These are phyloP conservation scores for Trigoniulus corallinus DNA, from an alignment of 1,140 invertebrate genomes.

Conservation along the genomic window DNA sequence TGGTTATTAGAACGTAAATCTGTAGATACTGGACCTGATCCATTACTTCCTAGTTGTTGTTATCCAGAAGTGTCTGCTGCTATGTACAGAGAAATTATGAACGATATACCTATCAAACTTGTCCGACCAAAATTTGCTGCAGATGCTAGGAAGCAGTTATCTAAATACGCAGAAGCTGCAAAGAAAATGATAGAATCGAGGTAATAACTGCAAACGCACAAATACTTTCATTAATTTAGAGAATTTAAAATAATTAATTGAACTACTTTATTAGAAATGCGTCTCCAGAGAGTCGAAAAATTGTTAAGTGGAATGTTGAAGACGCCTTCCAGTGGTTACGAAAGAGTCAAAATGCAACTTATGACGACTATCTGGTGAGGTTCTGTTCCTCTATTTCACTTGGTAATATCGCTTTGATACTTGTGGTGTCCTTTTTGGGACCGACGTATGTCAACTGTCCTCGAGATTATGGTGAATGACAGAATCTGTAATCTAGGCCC, in stretches of 20 bases:
- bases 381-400: not conserved
- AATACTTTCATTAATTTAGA: constrained; percentile 11
- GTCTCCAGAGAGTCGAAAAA: constrained; percentile 83
- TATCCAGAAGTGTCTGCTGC: constrained; percentile 79
- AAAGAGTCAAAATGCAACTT: constrained; percentile 82
- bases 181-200: constrained; percentile 89
- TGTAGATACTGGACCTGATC: constrained; percentile 57
- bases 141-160: constrained; percentile 89
- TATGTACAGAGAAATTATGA: constrained; percentile 97
- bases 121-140: constrained; percentile 85
- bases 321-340: constrained; percentile 92
- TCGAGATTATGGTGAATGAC: too few relatives aligned
- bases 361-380: constrained; percentile 53
- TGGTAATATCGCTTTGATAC: too few relatives aligned
- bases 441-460: not conserved
- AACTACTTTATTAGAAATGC: constrained; percentile 42
- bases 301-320: constrained; percentile 96
- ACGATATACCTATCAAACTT: constrained; percentile 92
- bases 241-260: not conserved
- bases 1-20: constrained; percentile 93
- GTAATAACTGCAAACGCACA: too few relatives aligned
- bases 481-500: too few relatives aligned
- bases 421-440: not conserved
- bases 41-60: constrained; percentile 76
- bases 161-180: constrained; percentile 86